These are phyloP conservation scores for Pampus argenteus DNA, from an alignment of 2,797 vertebrate genomes.

Conservation along the genomic window DNA sequence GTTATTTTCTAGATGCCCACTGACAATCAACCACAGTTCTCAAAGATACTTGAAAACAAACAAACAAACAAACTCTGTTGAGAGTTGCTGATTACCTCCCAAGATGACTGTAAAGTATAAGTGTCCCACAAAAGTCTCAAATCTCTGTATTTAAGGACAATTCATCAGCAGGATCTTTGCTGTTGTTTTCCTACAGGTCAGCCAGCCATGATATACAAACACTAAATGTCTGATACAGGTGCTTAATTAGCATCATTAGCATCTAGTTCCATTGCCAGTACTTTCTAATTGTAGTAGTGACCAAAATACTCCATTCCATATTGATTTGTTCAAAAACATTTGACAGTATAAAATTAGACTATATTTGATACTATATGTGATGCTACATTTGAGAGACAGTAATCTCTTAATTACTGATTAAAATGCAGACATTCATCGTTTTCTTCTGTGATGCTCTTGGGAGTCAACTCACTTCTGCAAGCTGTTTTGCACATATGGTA, in stretches of 20 bases:
- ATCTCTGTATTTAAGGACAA: conserved; percentile 4
- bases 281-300: not conserved
- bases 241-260: conserved; percentile 11
- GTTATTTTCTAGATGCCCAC: conserved; percentile 3
- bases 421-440: conserved; percentile 55
- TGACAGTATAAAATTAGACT: conserved; percentile 8
- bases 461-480: conserved; percentile 67
- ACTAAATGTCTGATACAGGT: conserved; percentile 21
- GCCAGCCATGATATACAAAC: conserved; percentile 22
- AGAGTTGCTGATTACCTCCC: conserved; percentile 4
- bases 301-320: not conserved
- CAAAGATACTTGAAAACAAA: conserved; percentile 2
- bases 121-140: conserved; percentile 15
- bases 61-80: too few relatives aligned
- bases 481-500: conserved; percentile 80
- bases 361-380: too few relatives aligned
- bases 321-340: conserved; percentile 4
- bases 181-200: conserved; percentile 21
- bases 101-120: conserved; percentile 10
- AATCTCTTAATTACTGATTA: conserved; percentile 47
- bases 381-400: conserved; percentile 10
- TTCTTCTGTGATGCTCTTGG: conserved; percentile 56
- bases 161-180: conserved; percentile 4
- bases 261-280: not conserved
- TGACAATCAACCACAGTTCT: conserved; percentile 35